Base-by-base conservation (phyloP, 2,797 vertebrate species). In the Sebastes hubbsi region DNA sequence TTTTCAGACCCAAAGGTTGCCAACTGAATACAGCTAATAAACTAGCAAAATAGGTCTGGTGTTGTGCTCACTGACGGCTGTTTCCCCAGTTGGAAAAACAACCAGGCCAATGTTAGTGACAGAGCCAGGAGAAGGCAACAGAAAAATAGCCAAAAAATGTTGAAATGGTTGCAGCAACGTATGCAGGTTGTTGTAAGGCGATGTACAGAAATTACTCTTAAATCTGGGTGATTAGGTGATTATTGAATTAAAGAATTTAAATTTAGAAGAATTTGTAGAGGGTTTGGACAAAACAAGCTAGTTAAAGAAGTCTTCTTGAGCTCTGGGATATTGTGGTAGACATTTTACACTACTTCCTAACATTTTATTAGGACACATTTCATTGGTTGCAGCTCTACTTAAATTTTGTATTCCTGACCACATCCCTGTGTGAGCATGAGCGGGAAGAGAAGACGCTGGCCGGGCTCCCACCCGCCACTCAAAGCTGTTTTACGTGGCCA, bases 381-480 rank as follows among this genome's bases (percentile, higher is more conserved):
- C 1, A 4, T 18, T 63, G n/a, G 25, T 25, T 74, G 29, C 29
- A 55, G 6, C 34, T 22, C 32, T 36, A 5, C 18, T 46, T 67
- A 0, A 22, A 13, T 77, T 77, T 64, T 78, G 67, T 65, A 84
- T 84, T 85, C 75, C 34, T 30, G 46, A 55, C 75, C 27, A 67
- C 60, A 62, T 68, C 58, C 32, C 32, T 30, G 36, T 27, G 64
- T 62, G 58, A 75, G 73, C 34, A 6, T 77, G 78, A 78, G 80
- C 24, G 9, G 82, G 63, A 77, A 78, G 81, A 77, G 62, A 52
- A 76, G 22, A 29, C 65, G 73, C 66, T n/a, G n/a, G 14, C 72
- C 12, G 77, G 27, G 8, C 75, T 83, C 63, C 38, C 69, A 62
- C 76, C 76, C 7, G 49, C 71, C 54, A 65, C 75, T 83, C 49